phyloP scores from a whole-genome alignment of 2,113 vertebrate species.

The Atherinomorus stipes region DNA sequence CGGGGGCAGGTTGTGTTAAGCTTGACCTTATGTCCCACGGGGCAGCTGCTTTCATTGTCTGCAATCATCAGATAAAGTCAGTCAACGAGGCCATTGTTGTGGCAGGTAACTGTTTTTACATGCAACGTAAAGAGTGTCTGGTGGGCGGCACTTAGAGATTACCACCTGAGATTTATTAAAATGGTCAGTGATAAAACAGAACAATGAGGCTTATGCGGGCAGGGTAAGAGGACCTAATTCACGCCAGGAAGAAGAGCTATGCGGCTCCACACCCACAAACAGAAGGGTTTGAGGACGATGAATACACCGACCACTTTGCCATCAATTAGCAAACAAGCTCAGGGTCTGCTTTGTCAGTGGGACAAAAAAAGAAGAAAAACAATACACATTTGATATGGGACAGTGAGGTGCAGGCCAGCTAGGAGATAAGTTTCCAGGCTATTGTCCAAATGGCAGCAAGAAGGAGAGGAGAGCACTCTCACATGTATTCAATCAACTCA shows the following conservation, averaged over 20 bases:
- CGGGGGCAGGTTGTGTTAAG: conserved; percentile 59
- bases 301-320: conserved; percentile 89
- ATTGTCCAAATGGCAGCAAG: conserved; percentile 64
- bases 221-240: conserved; percentile 91
- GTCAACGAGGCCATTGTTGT: conserved; percentile 70
- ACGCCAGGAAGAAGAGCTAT: conserved; percentile 85
- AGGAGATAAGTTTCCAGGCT: conserved; percentile 70
- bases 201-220: conserved; percentile 87
- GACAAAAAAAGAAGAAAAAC: conserved; percentile 65
- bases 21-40: conserved; percentile 64
- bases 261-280: conserved; percentile 88
- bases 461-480: conserved; percentile 30
- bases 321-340: conserved; percentile 93
- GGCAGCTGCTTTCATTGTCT: conserved; percentile 80
- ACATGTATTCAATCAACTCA: conserved; percentile 59
- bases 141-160: conserved; percentile 89
- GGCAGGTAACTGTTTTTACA: conserved; percentile 83
- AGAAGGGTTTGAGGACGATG: conserved; percentile 88
- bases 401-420: conserved; percentile 59
- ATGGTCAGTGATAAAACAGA: conserved; percentile 93
- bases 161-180: conserved; percentile 96
- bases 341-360: conserved; percentile 88
- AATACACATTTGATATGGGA: conserved; percentile 73
- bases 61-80: conserved; percentile 82
- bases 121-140: conserved; percentile 79